These are phyloP conservation scores for Botia kubotai DNA, from an alignment of 2,797 vertebrate species.

Conservation along the genomic window DNA sequence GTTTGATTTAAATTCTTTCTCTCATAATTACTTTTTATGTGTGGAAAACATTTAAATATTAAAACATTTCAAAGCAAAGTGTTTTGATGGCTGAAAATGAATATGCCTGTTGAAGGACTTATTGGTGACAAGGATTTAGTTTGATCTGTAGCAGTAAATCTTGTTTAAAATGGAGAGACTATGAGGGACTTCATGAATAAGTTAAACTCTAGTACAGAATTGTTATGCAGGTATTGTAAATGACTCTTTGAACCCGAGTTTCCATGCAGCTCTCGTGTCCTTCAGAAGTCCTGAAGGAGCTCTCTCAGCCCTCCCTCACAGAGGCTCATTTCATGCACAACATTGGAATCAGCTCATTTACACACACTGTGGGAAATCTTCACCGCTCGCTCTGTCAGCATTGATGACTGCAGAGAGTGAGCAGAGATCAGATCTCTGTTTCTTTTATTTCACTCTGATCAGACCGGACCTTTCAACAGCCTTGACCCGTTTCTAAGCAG, in stretches of 20 bases:
- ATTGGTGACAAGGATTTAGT: neutral
- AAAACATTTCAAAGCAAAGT: too few relatives aligned
- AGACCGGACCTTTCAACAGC: too few relatives aligned
- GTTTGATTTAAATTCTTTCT: too few relatives aligned
- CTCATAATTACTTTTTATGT: too few relatives aligned
- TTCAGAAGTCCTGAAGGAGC: neutral
- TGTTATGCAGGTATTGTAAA: constrained; percentile 2
- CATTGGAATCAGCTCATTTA: constrained; percentile 25
- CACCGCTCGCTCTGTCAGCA: neutral
- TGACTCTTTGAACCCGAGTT: neutral
- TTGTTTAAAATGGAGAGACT: neutral
- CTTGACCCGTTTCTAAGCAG: too few relatives aligned
- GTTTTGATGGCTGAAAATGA: neutral
- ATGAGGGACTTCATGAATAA: neutral
- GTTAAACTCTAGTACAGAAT: neutral
- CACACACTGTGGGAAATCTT: neutral
- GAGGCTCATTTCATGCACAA: neutral
- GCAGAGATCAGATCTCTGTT: too few relatives aligned
- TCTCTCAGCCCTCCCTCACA: neutral
- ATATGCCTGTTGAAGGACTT: neutral
- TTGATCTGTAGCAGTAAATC: neutral
- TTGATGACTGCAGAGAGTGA: constrained; percentile 9
- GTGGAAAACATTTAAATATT: too few relatives aligned
- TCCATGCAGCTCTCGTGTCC: neutral
- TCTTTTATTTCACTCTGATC: too few relatives aligned